A percentile compares a stretch with the other conserved stretches of the same genome.
Evolutionary conservation across 2,888 invertebrate species (phyloP).

Genomic region (Pyrocoelia pectoralis): DNA sequence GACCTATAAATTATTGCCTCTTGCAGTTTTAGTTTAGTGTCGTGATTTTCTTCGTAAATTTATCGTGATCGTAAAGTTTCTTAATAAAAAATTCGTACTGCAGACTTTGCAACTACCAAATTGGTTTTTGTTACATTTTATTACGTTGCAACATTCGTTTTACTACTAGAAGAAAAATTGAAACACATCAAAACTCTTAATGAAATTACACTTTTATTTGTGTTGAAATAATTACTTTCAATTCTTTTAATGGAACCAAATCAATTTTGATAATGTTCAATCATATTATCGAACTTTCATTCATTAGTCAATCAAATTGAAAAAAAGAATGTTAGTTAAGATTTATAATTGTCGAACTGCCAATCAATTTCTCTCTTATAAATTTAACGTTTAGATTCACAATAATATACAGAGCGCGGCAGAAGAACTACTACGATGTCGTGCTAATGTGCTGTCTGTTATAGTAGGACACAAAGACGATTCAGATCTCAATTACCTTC

Average conservation of each 20-base stretch:
- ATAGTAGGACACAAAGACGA: no score
- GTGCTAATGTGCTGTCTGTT: no score
- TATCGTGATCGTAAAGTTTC: constrained; percentile 22
- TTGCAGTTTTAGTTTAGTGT: constrained; percentile 21
- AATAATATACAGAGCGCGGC: no score
- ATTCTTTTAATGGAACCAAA: background rate
- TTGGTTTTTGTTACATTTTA: background rate
- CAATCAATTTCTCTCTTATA: no score
- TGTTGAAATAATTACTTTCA: background rate
- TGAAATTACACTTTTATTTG: background rate
- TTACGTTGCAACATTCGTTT: background rate
- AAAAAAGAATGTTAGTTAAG: no score
- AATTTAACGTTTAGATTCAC: no score
- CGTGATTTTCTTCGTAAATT: constrained; percentile 22
- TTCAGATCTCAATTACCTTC: no score
- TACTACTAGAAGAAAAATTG: background rate
- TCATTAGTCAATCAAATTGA: no score
- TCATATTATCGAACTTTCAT: no score
- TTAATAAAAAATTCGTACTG: constrained; percentile 2
- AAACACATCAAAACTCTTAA: background rate
- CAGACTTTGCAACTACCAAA: background rate
- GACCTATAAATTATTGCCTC: constrained; percentile 20
- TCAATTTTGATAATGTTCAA: no score
- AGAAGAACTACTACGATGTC: no score
- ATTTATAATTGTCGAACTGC: no score